phyloP scores from a whole-genome alignment of 2,113 vertebrate genomes.

The Mormyrus iriodes region DNA sequence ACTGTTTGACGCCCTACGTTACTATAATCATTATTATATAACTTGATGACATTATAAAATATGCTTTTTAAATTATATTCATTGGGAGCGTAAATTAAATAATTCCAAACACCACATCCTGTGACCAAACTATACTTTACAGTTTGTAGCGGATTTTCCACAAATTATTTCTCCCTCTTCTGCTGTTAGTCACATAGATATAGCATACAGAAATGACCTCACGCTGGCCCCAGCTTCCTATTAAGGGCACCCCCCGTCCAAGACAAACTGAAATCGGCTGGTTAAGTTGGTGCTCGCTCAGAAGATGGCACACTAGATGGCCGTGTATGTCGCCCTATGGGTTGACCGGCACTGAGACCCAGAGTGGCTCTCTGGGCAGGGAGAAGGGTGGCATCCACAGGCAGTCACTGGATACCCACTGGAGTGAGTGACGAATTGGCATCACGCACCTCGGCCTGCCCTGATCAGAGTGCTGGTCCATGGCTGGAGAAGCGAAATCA shows the following conservation, averaged over 20 bases:
- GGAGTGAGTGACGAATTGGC: no score
- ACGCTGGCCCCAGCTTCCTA: background rate
- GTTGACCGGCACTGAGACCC: background rate
- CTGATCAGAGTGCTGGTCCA: no score
- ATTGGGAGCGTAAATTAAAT: background rate
- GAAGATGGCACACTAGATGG: background rate
- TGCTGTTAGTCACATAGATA: background rate
- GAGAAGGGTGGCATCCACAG: background rate
- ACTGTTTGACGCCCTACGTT: background rate
- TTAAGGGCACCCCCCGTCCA: background rate
- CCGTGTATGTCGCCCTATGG: background rate
- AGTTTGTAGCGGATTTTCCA: background rate
- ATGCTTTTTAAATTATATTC: background rate
- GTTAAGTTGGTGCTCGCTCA: background rate
- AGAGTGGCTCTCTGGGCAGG: background rate
- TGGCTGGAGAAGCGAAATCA: no score
- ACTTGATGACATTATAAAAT: background rate
- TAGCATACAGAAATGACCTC: background rate
- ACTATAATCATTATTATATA: background rate
- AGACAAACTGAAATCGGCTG: background rate
- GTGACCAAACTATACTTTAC: background rate
- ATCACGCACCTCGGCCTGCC: no score
- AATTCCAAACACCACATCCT: background rate
- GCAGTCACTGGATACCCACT: no score
- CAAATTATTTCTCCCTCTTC: background rate